Percentiles rank a stretch among this genome's conserved stretches.
Evolutionary conservation across 2,113 vertebrate species (phyloP).

Genomic region (Furnarius figulus): DNA sequence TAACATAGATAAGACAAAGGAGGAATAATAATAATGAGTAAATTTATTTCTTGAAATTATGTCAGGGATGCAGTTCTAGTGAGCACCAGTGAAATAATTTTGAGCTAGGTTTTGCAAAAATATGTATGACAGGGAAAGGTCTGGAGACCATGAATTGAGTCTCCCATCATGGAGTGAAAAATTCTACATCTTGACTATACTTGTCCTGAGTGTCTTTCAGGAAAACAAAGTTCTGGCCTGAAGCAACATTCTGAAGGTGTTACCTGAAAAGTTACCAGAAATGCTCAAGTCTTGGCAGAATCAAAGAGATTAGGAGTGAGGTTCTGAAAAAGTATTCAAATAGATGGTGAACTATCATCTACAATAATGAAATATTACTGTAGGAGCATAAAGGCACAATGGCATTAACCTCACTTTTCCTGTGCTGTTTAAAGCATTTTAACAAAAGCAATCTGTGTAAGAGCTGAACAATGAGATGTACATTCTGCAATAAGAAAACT

Average conservation of each 20-base stretch:
- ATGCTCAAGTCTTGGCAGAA: neutral
- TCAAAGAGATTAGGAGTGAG: neutral
- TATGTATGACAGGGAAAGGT: rapidly evolving
- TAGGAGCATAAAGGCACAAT: neutral
- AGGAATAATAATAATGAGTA: neutral
- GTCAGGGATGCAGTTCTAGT: neutral
- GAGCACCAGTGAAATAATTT: neutral
- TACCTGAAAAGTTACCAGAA: neutral
- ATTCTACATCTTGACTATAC: neutral
- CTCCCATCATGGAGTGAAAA: neutral
- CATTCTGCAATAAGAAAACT: neutral
- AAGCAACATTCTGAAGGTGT: neutral
- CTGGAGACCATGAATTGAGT: neutral
- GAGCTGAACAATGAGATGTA: neutral
- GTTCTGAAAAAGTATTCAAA: neutral
- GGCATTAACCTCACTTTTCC: neutral
- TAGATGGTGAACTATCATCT: neutral
- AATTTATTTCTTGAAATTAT: neutral
- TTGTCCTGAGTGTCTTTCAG: neutral
- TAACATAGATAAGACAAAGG: neutral
- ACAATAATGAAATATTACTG: neutral
- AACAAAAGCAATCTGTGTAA: neutral
- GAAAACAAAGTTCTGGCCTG: neutral
- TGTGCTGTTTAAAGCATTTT: neutral
- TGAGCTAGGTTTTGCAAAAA: neutral